Base-by-base conservation (phyloP, 2,797 vertebrate genomes). In the Karalla daura region DNA sequence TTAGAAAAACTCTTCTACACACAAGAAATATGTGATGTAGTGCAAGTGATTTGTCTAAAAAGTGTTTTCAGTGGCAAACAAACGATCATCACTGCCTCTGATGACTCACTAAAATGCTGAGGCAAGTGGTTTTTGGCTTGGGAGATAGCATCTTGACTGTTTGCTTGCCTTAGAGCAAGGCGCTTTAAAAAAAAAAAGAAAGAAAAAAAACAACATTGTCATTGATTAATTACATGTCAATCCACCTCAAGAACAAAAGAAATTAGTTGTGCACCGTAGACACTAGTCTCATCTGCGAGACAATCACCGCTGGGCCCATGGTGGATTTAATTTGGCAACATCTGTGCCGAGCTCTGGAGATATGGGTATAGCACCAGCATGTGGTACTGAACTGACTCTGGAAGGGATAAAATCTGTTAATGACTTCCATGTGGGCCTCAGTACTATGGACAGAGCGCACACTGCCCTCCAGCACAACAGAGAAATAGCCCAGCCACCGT, bases 381-480 rank as follows among this genome's bases (percentile, higher is more conserved):
- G 66, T 75, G 65, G 51, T 45, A 25, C 44, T 28, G 23, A 63
- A 72, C 27, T 49, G 44, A 54, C 46, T 68, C 49, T 1, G 0
- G 20, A 25, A 56, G 54, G 43, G 54, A 66, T 55, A 67, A 62
- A n/a, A 71, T 71, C 47, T 70, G 30, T 40, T 68, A 77, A 88
- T 88, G 44, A 56, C 55, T 72, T 79, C 68, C 83, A 89, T 66
- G 59, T 81, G 81, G 56, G 21, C 58, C 28, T 74, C 63, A 49
- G 56, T 30, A 15, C 39, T 51, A 3, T 59, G 63, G 41, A 76
- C 0, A 2, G 28, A 62, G 50, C 24, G 36, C 67, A 60, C 32
- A 36, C 65, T 66, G 49, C 27, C 51, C 41, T 60, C 5, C 35
- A 60, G 54, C 45, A 53, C 24, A 63, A 39, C 21, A 30, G 50